A percentile compares a stretch with the other conserved stretches of the same genome.
Evolutionary conservation across 1,140 invertebrate genomes (phyloP).

Genomic region (Trichogramma pretiosum): DNA sequence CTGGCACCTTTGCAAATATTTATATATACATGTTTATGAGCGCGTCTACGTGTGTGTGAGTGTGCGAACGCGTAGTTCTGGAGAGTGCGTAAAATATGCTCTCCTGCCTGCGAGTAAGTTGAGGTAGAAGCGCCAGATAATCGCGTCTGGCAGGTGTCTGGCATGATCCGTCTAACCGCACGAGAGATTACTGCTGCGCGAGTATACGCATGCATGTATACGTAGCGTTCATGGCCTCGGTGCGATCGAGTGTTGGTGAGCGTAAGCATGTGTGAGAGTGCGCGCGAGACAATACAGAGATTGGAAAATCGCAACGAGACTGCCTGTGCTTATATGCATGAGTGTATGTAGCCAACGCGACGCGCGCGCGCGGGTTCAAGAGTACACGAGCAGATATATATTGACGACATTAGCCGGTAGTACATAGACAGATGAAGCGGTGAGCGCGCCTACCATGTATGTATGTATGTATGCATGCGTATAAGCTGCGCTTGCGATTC

Average conservation of each 20-base stretch:
- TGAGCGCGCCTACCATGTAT: background rate
- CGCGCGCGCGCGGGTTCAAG: background rate
- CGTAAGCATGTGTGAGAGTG: too few species aligned
- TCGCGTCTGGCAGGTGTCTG: conserved; percentile 11
- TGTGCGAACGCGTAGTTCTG: too few species aligned
- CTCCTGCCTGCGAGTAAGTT: background rate
- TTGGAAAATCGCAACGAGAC: conserved; percentile 12
- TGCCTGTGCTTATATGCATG: conserved; percentile 10
- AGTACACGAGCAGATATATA: too few species aligned
- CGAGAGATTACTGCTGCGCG: background rate
- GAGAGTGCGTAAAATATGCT: background rate
- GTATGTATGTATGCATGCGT: conserved; percentile 9
- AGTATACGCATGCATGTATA: background rate
- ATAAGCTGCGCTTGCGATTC: conserved; percentile 19
- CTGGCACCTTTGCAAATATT: too few species aligned
- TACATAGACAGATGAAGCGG: background rate
- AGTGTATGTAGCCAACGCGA: background rate
- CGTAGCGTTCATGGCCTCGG: background rate
- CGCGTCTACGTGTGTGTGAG: too few species aligned
- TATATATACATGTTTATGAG: too few species aligned
- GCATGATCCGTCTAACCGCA: conserved; percentile 4
- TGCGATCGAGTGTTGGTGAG: too few species aligned
- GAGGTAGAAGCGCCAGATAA: background rate
- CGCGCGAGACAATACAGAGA: background rate
- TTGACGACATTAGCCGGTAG: too few species aligned